Percentiles rank a stretch among this genome's conserved stretches.
Evolutionary conservation across 2,888 invertebrate species (phyloP).

Genomic region (Scrobipalpa atriplicella): DNA sequence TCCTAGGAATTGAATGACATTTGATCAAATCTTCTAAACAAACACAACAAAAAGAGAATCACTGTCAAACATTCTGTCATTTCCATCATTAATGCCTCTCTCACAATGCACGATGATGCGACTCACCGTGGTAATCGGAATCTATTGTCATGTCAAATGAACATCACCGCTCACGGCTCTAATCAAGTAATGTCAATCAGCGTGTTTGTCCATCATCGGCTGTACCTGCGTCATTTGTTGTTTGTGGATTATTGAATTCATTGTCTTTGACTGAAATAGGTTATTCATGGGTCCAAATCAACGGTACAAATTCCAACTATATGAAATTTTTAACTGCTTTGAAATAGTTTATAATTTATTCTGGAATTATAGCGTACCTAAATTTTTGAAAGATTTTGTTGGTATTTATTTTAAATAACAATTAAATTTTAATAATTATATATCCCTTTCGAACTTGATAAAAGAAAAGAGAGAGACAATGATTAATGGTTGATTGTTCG

Average conservation of each 20-base stretch:
- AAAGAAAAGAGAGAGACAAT: too few species aligned
- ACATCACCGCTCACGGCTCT: conserved; percentile 23
- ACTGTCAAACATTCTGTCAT: background rate
- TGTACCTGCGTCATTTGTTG: conserved; percentile 23
- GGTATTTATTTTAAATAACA: too few species aligned
- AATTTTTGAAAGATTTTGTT: too few species aligned
- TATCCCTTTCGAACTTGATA: too few species aligned
- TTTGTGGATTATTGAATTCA: conserved; percentile 1
- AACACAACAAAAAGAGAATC: background rate
- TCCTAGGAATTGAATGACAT: background rate
- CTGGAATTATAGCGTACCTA: too few species aligned
- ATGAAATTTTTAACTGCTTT: too few species aligned
- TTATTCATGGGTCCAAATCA: too few species aligned
- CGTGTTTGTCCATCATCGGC: conserved; percentile 21
- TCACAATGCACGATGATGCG: background rate
- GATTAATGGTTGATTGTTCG: too few species aligned
- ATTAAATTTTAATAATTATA: too few species aligned
- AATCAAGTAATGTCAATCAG: conserved; percentile 29
- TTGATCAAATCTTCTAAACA: background rate
- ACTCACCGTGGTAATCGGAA: background rate
- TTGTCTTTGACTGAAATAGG: background rate
- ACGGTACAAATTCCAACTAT: too few species aligned
- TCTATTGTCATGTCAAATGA: conserved; percentile 20
- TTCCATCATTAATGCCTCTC: background rate
- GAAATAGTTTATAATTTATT: too few species aligned